Base-by-base conservation (phyloP, 2,888 invertebrate species). In the Abrostola tripartita region DNA sequence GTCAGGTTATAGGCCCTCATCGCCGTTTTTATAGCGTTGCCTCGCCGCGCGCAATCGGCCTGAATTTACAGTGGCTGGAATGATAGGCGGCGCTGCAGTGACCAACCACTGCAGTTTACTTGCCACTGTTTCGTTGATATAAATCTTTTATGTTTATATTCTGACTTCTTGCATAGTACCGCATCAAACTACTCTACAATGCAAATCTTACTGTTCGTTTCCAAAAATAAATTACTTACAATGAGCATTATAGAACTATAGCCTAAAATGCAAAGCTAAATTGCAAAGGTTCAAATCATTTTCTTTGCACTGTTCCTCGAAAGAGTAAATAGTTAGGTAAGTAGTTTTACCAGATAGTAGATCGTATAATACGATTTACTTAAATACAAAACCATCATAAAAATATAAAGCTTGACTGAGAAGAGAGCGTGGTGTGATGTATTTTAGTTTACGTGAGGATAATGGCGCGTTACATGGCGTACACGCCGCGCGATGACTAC, bases 391-490 rank as follows among this genome's bases (percentile, higher is more conserved):
- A 69, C 66, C 68, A 69, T 76, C 76, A 74, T 78, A 79, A 81
- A 81, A 76, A 76, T 74, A 76, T 78, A 74, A 78, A 82, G 78
- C 71, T 76, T 76, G 65, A 71, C 66, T 69, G 69, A 73, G 67
- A 50, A 65, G 71, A 74, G 73, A 81, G 65, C 71, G 65, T 68
- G 74, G 68, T 72, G 74, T 74, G 69, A 75, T 77, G 73, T 79
- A 77, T 79, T 79, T 79, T 71, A 75, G 81, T 75, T 84, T 81
- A 84, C 81, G 79, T 79, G 75, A 67, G 65, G 80, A 78, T 85
- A 85, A 82, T 85, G 85, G 83, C 75, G 80, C 80, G 85, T 81
- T 86, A 81, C 85, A 83, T 82, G 85, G 84, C 82, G 87, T 81
- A 78, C 76, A 81, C 68, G 70, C 61, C 56, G 67, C 37, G 35